Evolutionary conservation across 1,140 invertebrate species (phyloP), one percentile per base, ranked within the genome.

Genomic region (Scaptomyza graminum): DNA sequence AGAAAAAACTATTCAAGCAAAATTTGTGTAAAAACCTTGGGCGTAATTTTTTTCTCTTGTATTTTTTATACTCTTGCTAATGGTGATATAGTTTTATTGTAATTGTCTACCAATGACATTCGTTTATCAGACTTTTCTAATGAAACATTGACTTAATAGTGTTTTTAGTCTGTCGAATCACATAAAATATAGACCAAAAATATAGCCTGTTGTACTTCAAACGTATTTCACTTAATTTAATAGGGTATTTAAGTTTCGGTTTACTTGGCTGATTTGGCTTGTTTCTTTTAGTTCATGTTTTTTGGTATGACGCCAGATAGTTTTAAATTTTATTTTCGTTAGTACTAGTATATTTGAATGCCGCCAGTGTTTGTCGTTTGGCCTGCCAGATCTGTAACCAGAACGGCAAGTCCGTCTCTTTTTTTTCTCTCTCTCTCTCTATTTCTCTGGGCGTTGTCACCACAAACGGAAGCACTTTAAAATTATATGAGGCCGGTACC

Each of bases 391-490:
- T 49, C 52, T 57, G n/a, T 22, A 57, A 52, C 62, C 68, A 52
- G 60, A 57, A 18, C 52, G 46, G 22, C 34, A 54, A 44, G 49
- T 28, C 18, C 31, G 37, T 39, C 37, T 43, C 31, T 8, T 34
- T 9, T 34, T n/a, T 18, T 13, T 43, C 31, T 8, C 9, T 9
- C 9, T n/a, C 15, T 13, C 43, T 49, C 44, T 34, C 43, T 51
- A 25, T 34, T 18, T 59, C 68, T 41, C 57, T 57, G 61, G 66
- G 51, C 71, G 69, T 56, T 66, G 73, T 66, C 68, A 60, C 83
- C 83, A 88, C 83, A 88, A 88, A 89, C 83, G 83, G 83, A 88
- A 88, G 79, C 83, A 88, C 83, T 88, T 88, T 88, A 89, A 88
- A 88, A 88, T 88, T 88, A 88, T 88, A 88, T 88, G 83, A 88